Percentiles rank a stretch among this genome's conserved stretches.
Conservation (phyloP, 2,113 vertebrate genomes). For the Colius striatus region DNA sequence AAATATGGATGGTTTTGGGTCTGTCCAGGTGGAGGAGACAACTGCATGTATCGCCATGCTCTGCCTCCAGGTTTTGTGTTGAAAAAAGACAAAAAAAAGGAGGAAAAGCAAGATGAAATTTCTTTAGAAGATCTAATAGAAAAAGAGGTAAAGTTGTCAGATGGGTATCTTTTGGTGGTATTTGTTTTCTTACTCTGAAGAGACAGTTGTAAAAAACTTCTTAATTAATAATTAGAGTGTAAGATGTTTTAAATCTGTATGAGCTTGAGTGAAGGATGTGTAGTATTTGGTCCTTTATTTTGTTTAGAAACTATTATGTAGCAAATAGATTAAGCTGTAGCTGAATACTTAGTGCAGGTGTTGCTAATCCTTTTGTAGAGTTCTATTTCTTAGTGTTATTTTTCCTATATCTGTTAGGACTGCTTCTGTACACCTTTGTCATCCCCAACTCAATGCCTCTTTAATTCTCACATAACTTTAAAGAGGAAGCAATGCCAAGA, state of each 20-base stretch:
- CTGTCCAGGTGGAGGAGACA: slow-evolving; percentile 90
- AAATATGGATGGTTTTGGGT: slow-evolving; percentile 99
- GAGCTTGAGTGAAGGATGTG: not conserved
- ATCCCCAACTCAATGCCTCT: not conserved
- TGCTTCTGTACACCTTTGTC: not conserved
- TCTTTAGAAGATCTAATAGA: slow-evolving; percentile 98
- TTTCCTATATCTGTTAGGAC: not conserved
- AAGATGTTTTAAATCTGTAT: not conserved
- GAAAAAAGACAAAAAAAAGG: slow-evolving; percentile 97
- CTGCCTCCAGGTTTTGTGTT: slow-evolving; percentile 95
- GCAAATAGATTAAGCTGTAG: not conserved
- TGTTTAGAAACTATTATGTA: not conserved
- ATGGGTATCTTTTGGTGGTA: not conserved
- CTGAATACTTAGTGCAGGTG: not conserved
- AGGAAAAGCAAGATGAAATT: slow-evolving; percentile 91
- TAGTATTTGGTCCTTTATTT: not conserved
- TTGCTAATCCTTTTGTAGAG: not conserved
- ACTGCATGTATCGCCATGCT: slow-evolving; percentile 96
- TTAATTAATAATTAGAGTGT: not conserved
- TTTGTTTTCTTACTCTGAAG: not conserved
- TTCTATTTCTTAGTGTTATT: not conserved
- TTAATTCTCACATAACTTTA: not conserved
- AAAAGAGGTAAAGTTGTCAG: slow-evolving; percentile 84
- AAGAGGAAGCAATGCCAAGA: not conserved
- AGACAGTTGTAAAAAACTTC: not conserved